phyloP scores from a whole-genome alignment of 1,140 invertebrate species.

The Rhagoletis zephyria region DNA sequence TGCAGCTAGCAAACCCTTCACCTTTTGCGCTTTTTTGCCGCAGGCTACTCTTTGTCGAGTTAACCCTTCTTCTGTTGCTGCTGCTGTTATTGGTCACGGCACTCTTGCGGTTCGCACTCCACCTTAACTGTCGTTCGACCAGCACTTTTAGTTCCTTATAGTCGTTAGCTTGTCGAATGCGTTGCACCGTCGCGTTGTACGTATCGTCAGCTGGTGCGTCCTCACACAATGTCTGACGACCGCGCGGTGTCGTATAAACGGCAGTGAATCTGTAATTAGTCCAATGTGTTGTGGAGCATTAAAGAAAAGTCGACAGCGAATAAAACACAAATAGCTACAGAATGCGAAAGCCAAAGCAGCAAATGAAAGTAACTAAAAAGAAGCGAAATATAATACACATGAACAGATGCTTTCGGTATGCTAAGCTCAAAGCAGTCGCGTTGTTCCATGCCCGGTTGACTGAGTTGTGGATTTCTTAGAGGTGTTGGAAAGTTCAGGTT shows the following conservation, averaged over 20 bases:
- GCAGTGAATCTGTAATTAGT: conserved; percentile 68
- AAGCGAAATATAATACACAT: not conserved
- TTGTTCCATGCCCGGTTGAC: not conserved
- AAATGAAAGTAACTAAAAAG: conserved; percentile 27
- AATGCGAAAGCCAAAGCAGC: conserved; percentile 5
- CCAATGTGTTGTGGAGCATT: conserved; percentile 53
- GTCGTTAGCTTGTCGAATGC: conserved; percentile 62
- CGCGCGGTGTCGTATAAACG: conserved; percentile 64
- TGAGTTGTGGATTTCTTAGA: not conserved
- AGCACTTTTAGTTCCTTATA: conserved; percentile 65
- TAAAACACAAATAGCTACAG: conserved; percentile 42
- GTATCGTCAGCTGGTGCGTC: conserved; percentile 60
- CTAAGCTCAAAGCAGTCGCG: not conserved
- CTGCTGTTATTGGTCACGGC: not conserved
- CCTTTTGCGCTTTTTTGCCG: not conserved
- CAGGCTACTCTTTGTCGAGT: not conserved
- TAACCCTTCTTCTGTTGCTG: conserved; percentile 10
- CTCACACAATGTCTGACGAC: conserved; percentile 64
- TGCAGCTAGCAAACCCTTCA: conserved; percentile 7
- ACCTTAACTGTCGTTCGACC: conserved; percentile 58
- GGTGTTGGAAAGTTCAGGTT: not conserved
- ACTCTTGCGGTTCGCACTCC: not conserved
- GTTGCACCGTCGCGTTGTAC: conserved; percentile 67
- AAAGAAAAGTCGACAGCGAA: conserved; percentile 13
- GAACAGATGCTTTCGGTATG: not conserved